Evolutionary conservation across 2,113 vertebrate genomes (phyloP).

Genomic region (Brachyhypopomus gauderio): DNA sequence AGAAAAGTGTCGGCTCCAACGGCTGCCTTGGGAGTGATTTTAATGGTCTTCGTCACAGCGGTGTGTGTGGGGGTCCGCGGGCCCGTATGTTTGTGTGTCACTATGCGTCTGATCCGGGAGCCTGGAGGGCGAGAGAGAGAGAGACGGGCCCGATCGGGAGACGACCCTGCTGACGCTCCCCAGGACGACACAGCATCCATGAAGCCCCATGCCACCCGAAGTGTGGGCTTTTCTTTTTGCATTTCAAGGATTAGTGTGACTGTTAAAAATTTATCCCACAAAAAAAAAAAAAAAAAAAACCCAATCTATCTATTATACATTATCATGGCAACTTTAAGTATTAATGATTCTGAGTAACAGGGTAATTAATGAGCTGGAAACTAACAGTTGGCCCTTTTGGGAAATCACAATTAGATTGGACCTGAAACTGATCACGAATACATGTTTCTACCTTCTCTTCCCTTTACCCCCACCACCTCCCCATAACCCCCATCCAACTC

Average conservation of each 20-base stretch:
- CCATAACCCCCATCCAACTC: conserved; percentile 13
- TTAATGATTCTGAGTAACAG: conserved; percentile 81
- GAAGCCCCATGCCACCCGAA: conserved; percentile 15
- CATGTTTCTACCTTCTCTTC: conserved; percentile 39
- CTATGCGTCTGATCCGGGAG: conserved; percentile 63
- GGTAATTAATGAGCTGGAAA: conserved; percentile 81
- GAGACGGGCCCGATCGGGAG: not conserved
- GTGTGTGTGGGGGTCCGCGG: conserved; percentile 61
- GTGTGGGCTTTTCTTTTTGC: not conserved
- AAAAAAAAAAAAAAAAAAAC: conserved; percentile 49
- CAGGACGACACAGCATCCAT: not conserved
- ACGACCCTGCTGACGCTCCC: conserved; percentile 16
- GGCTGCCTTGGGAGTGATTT: conserved; percentile 81
- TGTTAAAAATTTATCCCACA: conserved; percentile 80
- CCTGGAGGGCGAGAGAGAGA: conserved; percentile 45
- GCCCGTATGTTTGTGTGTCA: conserved; percentile 67
- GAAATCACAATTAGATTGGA: conserved; percentile 74
- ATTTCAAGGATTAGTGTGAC: conserved; percentile 67
- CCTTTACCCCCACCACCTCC: conserved; percentile 9
- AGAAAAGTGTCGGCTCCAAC: conserved; percentile 67
- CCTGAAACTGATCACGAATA: conserved; percentile 67
- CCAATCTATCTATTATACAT: conserved; percentile 75
- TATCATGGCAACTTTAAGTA: conserved; percentile 78
- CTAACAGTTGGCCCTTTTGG: conserved; percentile 73
- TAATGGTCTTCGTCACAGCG: conserved; percentile 80